Conservation (phyloP, 2,888 invertebrate species). For the Chrysotoxum bicinctum region DNA sequence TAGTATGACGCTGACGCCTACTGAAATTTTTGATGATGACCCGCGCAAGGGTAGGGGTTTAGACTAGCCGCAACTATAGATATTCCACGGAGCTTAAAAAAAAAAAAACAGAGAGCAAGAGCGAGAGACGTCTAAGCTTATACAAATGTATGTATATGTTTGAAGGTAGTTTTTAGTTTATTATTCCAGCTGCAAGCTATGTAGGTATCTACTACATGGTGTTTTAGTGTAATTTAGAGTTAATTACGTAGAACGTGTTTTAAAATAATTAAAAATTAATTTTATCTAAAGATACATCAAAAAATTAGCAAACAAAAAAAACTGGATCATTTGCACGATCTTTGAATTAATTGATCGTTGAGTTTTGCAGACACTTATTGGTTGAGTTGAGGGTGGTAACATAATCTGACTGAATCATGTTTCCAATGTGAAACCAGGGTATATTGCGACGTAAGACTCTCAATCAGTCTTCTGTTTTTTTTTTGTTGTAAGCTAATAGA, state of each 20-base stretch:
- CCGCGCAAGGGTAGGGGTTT: neutral
- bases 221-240: constrained; percentile 13
- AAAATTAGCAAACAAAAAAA: constrained; percentile 7
- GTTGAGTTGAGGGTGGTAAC: neutral
- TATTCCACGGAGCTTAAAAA: neutral
- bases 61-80: neutral
- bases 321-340: constrained; percentile 52
- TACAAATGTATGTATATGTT: neutral
- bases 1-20: constrained; percentile 61
- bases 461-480: too few species aligned
- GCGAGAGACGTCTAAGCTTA: constrained; percentile 5
- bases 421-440: too few species aligned
- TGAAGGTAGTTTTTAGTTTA: constrained; percentile 15
- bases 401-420: too few species aligned
- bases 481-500: too few species aligned
- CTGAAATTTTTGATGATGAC: constrained; percentile 12
- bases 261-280: constrained; percentile 12
- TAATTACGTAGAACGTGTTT: constrained; percentile 27
- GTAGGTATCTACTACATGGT: neutral
- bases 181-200: constrained; percentile 28
- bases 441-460: too few species aligned
- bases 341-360: constrained; percentile 11
- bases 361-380: neutral
- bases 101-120: neutral
- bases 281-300: constrained; percentile 1